These are phyloP conservation scores for Melospiza georgiana DNA, from an alignment of 2,113 vertebrate species.

Conservation along the genomic window DNA sequence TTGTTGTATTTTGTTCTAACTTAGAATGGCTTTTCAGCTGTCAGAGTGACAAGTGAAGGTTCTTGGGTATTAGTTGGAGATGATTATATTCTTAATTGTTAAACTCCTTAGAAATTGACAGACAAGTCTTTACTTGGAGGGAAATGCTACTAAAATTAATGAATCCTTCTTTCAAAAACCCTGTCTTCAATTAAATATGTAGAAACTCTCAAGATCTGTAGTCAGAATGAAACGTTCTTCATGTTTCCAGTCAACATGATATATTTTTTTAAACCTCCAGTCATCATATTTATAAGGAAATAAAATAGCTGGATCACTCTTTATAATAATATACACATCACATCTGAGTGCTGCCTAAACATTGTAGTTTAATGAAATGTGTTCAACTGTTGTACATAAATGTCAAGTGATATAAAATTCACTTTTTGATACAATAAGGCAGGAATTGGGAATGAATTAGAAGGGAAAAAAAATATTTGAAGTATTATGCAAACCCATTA, in stretches of 20 bases:
- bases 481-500: slow-evolving; percentile 67
- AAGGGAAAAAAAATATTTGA: slow-evolving; percentile 37
- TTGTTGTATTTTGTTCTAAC: not conserved
- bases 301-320: slow-evolving; percentile 59
- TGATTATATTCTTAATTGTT: not conserved
- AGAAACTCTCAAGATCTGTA: not conserved
- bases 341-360: slow-evolving; percentile 46
- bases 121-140: not conserved
- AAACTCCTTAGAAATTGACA: not conserved
- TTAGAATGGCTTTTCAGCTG: not conserved
- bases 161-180: not conserved
- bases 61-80: not conserved
- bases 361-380: slow-evolving; percentile 62
- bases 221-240: not conserved
- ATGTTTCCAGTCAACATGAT: not conserved
- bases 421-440: slow-evolving; percentile 59
- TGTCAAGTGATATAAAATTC: slow-evolving; percentile 67
- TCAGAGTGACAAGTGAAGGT: not conserved
- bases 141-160: not conserved
- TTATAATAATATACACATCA: slow-evolving; percentile 56
- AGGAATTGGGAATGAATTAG: slow-evolving; percentile 48
- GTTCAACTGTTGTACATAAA: slow-evolving; percentile 56
- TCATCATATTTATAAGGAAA: slow-evolving; percentile 40
- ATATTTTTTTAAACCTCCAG: slow-evolving; percentile 30
- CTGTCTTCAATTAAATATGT: not conserved